Conservation (phyloP, 2,113 vertebrate genomes). For the Gymnorhina tibicen region DNA sequence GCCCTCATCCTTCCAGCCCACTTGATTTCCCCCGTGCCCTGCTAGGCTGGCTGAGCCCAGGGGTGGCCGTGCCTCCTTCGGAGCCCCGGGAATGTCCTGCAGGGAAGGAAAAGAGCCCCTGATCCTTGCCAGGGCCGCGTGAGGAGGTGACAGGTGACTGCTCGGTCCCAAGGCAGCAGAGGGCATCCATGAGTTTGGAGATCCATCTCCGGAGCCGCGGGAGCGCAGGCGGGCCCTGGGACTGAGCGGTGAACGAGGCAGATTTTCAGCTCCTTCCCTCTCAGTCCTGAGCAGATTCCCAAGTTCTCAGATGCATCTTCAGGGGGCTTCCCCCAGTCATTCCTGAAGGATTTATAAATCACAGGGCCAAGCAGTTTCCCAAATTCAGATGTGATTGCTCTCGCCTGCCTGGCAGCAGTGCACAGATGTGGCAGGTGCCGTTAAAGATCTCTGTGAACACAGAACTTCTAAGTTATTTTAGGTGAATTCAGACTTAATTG, state of each 20-base stretch:
- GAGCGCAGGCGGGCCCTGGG: not conserved
- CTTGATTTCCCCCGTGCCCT: not conserved
- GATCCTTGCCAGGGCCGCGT: not conserved
- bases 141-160: not conserved
- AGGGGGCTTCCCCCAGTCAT: rapidly evolving
- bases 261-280: not conserved
- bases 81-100: not conserved
- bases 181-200: slow-evolving; percentile 56
- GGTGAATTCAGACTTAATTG: not conserved
- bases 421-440: not conserved
- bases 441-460: not conserved
- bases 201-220: not conserved
- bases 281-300: not conserved
- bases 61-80: not conserved
- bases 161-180: slow-evolving; percentile 51
- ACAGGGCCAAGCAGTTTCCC: not conserved
- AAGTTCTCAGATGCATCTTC: not conserved
- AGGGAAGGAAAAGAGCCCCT: rapidly evolving
- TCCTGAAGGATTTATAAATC: not conserved
- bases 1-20: rapidly evolving
- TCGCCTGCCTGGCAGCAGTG: not conserved
- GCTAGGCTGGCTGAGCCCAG: not conserved
- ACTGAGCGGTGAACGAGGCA: rapidly evolving
- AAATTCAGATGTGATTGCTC: not conserved
- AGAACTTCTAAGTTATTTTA: not conserved